Conservation (phyloP, 1,140 invertebrate genomes). For the Atta cephalotes region DNA sequence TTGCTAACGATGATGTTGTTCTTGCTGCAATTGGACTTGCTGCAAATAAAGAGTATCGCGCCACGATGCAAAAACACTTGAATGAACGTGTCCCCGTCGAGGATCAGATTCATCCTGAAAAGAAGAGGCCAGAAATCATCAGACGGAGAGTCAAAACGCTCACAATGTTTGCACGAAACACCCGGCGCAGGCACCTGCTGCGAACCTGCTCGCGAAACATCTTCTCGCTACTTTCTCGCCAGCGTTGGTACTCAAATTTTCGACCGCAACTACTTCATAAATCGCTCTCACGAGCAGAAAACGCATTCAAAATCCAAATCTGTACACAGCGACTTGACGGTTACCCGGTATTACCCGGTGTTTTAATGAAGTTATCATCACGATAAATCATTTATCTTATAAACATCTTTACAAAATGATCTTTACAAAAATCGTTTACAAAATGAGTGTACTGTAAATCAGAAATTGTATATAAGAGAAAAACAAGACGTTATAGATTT, state of each 20-base stretch:
- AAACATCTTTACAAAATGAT: not conserved
- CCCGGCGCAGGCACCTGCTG: slow-evolving; percentile 69
- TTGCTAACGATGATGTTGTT: slow-evolving; percentile 15
- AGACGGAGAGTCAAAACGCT: slow-evolving; percentile 48
- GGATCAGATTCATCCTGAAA: slow-evolving; percentile 28
- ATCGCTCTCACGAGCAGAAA: slow-evolving; percentile 13
- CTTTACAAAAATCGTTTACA: not conserved
- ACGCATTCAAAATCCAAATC: slow-evolving; percentile 1
- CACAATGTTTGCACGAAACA: slow-evolving; percentile 50
- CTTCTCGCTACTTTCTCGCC: slow-evolving; percentile 40
- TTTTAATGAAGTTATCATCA: not conserved
- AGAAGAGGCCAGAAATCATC: slow-evolving; percentile 47
- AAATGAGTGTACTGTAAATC: not conserved
- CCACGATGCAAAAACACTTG: slow-evolving; percentile 30
- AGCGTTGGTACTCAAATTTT: slow-evolving; percentile 44
- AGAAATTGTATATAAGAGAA: not conserved
- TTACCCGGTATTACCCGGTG: not conserved
- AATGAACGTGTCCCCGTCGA: slow-evolving; percentile 7
- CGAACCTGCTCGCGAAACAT: slow-evolving; percentile 44
- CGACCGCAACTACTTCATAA: not conserved
- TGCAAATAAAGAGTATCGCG: slow-evolving; percentile 40
- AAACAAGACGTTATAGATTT: not conserved
- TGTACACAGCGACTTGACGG: not conserved
- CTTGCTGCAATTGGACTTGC: slow-evolving; percentile 18
- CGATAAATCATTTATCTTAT: not conserved